phyloP scores from a whole-genome alignment of 2,888 invertebrate genomes.

The Pollenia griseotomentosa region DNA sequence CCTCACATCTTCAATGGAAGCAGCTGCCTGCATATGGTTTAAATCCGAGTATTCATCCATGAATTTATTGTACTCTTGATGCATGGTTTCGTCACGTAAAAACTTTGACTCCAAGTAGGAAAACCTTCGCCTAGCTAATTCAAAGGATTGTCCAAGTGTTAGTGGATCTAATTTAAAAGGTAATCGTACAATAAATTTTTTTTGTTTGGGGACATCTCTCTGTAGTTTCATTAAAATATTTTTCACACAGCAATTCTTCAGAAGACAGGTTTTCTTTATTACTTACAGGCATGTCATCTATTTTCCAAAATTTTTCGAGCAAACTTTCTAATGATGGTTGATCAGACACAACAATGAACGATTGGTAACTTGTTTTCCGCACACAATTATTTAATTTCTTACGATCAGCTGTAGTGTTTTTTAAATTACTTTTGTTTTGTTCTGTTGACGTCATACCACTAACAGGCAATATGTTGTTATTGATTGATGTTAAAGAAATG shows the following conservation, averaged over 20 bases:
- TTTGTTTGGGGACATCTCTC: slow-evolving; percentile 29
- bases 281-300: too few species aligned
- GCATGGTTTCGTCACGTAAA: not conserved
- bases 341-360: not conserved
- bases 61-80: slow-evolving; percentile 2
- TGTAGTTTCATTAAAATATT: slow-evolving; percentile 42
- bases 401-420: not conserved
- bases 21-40: not conserved
- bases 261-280: not conserved
- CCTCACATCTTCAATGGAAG: not conserved
- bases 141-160: slow-evolving; percentile 33
- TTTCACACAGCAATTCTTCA: slow-evolving; percentile 62
- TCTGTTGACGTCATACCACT: not conserved
- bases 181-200: slow-evolving; percentile 55
- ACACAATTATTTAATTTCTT: not conserved
- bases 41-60: slow-evolving; percentile 11
- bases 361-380: not conserved
- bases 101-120: not conserved
- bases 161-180: slow-evolving; percentile 37
- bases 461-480: not conserved
- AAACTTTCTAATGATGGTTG: not conserved
- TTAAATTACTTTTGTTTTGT: not conserved
- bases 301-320: too few species aligned
- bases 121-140: slow-evolving; percentile 31
- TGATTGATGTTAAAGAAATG: not conserved